Conservation (phyloP, 2,113 vertebrate species). For the Galbula dea region DNA sequence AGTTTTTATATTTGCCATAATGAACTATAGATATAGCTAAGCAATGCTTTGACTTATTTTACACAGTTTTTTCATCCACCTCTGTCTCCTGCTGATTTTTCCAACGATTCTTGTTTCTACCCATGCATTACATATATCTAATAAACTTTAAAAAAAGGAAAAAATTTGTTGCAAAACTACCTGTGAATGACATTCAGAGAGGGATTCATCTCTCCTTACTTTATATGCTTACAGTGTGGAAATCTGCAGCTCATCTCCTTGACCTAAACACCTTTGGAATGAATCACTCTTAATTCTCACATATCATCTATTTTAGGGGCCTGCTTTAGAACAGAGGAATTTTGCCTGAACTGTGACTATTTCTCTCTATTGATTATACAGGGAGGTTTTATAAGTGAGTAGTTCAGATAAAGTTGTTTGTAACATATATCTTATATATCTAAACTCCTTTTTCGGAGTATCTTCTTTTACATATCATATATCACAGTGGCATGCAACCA, state of each 20-base stretch:
- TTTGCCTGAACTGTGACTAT: background rate
- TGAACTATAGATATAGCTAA: background rate
- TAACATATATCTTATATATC: conserved; percentile 1
- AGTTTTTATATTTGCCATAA: background rate
- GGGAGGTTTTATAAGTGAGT: background rate
- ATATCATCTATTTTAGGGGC: background rate
- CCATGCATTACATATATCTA: accelerated
- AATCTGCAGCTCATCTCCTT: background rate
- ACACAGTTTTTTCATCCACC: accelerated
- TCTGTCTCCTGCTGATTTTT: background rate
- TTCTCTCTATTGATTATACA: background rate
- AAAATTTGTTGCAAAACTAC: background rate
- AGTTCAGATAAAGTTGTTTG: conserved; percentile 5
- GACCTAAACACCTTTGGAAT: background rate
- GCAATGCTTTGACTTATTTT: background rate
- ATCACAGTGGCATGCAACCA: background rate
- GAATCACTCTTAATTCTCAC: background rate
- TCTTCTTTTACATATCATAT: background rate
- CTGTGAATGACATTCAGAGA: background rate
- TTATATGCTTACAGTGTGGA: background rate
- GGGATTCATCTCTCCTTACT: background rate
- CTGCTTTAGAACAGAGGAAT: background rate
- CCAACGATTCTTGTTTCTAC: background rate
- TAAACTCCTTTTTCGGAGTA: conserved; percentile 2
- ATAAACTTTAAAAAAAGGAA: background rate